phyloP scores from a whole-genome alignment of 1,140 invertebrate species.

The Nasonia longicornis region DNA sequence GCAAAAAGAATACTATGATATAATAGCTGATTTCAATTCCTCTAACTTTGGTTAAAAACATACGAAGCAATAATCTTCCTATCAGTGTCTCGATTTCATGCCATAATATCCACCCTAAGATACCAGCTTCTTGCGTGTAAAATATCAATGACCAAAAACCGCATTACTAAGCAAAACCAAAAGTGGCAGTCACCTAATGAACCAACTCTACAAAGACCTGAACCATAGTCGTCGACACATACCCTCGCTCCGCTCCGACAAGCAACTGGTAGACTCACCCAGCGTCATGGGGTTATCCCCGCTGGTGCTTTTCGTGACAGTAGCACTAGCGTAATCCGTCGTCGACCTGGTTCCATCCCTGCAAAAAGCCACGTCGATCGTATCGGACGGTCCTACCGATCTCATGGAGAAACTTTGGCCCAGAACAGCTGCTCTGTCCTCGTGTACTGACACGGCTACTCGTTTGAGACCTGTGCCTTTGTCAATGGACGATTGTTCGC shows the following conservation, averaged over 20 bases:
- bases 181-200: background rate
- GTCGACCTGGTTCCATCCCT: constrained; percentile 1
- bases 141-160: no score
- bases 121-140: no score
- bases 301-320: constrained; percentile 67
- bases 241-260: background rate
- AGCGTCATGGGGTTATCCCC: constrained; percentile 63
- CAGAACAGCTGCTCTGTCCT: constrained; percentile 49
- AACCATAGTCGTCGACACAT: background rate
- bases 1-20: no score
- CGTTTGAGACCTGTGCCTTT: constrained; percentile 39
- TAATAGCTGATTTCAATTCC: no score
- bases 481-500: constrained; percentile 49
- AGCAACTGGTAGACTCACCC: constrained; percentile 41
- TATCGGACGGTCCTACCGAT: constrained; percentile 49
- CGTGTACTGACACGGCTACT: constrained; percentile 62
- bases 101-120: no score
- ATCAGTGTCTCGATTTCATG: no score
- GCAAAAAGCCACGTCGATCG: constrained; percentile 49
- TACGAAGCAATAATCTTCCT: no score
- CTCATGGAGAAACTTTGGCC: constrained; percentile 53
- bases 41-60: no score
- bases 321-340: constrained; percentile 49
- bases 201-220: background rate
- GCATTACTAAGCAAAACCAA: no score